A percentile compares a stretch with the other conserved stretches of the same genome.
phyloP scores from a whole-genome alignment of 2,797 vertebrate genomes.

The Peromyscus attwateri region DNA sequence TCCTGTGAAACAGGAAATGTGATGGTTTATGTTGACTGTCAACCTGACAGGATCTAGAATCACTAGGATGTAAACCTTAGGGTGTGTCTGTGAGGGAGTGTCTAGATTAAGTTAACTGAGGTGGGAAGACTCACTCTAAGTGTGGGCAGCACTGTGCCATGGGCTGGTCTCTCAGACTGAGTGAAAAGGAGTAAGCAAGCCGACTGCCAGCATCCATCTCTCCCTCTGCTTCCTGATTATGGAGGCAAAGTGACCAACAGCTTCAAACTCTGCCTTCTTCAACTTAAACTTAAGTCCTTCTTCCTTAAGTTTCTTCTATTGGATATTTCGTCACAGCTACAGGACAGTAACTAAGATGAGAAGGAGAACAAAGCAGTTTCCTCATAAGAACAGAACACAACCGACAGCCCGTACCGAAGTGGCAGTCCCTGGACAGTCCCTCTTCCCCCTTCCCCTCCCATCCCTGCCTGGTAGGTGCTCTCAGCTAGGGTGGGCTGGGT shows the following conservation, averaged over 20 bases:
- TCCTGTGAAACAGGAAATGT: slow-evolving; percentile 38
- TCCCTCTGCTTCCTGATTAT: background rate
- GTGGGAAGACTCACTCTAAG: background rate
- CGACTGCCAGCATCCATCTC: background rate
- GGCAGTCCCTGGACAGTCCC: background rate
- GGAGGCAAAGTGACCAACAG: background rate
- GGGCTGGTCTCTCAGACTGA: background rate
- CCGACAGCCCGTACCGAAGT: background rate
- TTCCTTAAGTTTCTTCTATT: background rate
- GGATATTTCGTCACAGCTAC: background rate
- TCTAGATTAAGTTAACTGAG: background rate
- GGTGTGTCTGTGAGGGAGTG: background rate
- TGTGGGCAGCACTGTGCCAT: background rate
- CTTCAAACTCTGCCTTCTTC: background rate
- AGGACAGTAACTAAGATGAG: background rate
- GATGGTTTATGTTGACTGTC: background rate
- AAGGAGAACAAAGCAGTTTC: background rate
- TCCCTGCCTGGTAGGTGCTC: background rate
- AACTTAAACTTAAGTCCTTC: background rate
- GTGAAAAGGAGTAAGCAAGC: background rate
- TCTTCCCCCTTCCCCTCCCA: background rate
- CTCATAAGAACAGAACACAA: background rate
- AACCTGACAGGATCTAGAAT: background rate
- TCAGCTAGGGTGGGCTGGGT: background rate
- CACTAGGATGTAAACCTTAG: background rate